Evolutionary conservation across 2,888 invertebrate genomes (phyloP), one percentile per base, ranked within the genome.

Genomic region (Meteorus colon): DNA sequence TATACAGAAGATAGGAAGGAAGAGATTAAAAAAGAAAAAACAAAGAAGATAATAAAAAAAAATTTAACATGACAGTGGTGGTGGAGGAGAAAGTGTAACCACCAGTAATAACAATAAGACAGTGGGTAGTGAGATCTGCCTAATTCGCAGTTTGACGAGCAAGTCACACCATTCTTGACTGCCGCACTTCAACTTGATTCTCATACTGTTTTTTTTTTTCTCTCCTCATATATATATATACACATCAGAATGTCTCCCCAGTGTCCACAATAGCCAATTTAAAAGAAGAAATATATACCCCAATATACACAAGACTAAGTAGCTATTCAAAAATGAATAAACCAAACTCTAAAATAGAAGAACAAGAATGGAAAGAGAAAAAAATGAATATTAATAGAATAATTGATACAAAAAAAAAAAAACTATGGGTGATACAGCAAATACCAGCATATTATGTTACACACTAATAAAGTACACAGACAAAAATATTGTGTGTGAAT

Each of bases 141-240:
- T 89, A 89, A 89, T 89, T 89, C 84, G 84, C 84, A 84, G 85
- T 87, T 89, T 88, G 88, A 88, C 86, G 89, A 86, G 85, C 84
- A 81, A 78, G 82, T 84, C 80, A 74, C 82, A 76, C 80, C 81
- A 75, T 66, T 48, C 48, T 68, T 74, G 62, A 70, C 70, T 71
- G 45, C 60, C n/a, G 31, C 27, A 31, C 19, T 31, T 75, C 66
- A 55, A 55, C 55, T 55, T 55, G 55, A 55, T 71, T 73, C 48
- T 60, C 6, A 41, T 45, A 24, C 67, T 8, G 8, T 67, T 67
- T 67, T 71, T 71, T 73, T 60, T 66, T 69, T 75, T 78, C 59
- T 69, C 73, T 73, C 76, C 73, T 73, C 79, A 66, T 31, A 48
- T 67, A 51, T 37, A 51, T 37, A 65, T 41, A 37, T 48, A 29